Percentiles rank a stretch among this genome's conserved stretches.
phyloP scores from a whole-genome alignment of 2,113 vertebrate genomes.

The Irena cyanogastra region DNA sequence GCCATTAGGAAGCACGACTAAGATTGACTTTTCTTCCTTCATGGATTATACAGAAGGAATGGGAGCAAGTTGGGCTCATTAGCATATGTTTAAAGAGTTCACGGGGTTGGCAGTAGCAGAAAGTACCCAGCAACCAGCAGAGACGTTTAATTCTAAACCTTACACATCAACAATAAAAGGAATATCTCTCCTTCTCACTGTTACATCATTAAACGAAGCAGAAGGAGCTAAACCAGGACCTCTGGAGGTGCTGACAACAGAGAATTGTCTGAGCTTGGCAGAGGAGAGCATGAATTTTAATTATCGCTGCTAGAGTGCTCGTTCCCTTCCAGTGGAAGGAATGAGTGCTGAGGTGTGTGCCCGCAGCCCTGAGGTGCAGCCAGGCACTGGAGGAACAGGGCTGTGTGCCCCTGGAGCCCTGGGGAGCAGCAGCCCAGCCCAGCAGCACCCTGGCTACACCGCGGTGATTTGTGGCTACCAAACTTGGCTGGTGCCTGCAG shows the following conservation, averaged over 20 bases:
- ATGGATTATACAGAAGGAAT: conserved; percentile 50
- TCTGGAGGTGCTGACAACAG: conserved; percentile 50
- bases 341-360: not conserved
- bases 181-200: not conserved
- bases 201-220: conserved; percentile 32
- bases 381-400: not conserved
- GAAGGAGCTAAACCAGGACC: conserved; percentile 33
- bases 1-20: conserved; percentile 39
- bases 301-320: not conserved
- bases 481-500: rapidly evolving
- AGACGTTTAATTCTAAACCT: conserved; percentile 44
- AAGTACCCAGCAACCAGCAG: conserved; percentile 51
- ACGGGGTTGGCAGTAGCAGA: conserved; percentile 9
- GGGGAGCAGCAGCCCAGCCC: rapidly evolving
- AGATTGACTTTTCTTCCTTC: conserved; percentile 56
- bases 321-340: not conserved
- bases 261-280: not conserved
- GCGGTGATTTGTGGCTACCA: rapidly evolving
- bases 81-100: conserved; percentile 57
- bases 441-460: rapidly evolving
- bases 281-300: conserved; percentile 31
- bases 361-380: not conserved
- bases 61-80: conserved; percentile 4
- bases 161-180: conserved; percentile 37
- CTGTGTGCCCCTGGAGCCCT: not conserved